These are phyloP conservation scores for Opisthograptis luteolata DNA, from an alignment of 2,888 invertebrate species.

Conservation along the genomic window DNA sequence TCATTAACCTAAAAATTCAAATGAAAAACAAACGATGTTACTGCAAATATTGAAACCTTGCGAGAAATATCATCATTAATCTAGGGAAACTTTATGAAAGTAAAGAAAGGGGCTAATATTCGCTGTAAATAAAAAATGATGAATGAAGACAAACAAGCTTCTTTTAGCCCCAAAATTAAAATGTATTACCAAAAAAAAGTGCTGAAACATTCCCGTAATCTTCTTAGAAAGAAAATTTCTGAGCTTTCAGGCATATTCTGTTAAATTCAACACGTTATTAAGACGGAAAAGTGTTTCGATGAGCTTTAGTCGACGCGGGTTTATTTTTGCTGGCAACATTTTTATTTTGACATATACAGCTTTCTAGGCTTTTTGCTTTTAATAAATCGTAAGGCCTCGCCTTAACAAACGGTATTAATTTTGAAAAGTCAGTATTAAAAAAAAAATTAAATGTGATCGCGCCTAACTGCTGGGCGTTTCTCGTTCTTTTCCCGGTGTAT, in stretches of 20 bases:
- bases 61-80: neutral
- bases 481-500: too few relatives aligned
- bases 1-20: neutral
- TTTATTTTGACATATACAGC: conserved; percentile 11
- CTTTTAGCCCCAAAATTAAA: conserved; percentile 22
- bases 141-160: conserved; percentile 24
- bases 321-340: conserved; percentile 20
- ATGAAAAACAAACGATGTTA: too few relatives aligned
- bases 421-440: too few relatives aligned
- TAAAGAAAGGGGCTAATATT: conserved; percentile 13
- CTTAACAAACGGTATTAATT: too few relatives aligned
- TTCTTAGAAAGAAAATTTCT: conserved; percentile 24
- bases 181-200: conserved; percentile 24
- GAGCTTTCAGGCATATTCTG: conserved; percentile 20
- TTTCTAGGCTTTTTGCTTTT: too few relatives aligned
- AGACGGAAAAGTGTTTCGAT: conserved; percentile 27
- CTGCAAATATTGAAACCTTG: neutral
- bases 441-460: too few relatives aligned
- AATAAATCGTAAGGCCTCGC: neutral
- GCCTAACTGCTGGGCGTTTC: too few relatives aligned
- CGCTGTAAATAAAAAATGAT: conserved; percentile 17
- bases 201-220: conserved; percentile 27
- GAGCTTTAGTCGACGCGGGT: neutral
- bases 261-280: conserved; percentile 28
- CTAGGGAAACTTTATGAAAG: conserved; percentile 7